phyloP scores from a whole-genome alignment of 2,888 invertebrate species.

The Athalia circularis region DNA sequence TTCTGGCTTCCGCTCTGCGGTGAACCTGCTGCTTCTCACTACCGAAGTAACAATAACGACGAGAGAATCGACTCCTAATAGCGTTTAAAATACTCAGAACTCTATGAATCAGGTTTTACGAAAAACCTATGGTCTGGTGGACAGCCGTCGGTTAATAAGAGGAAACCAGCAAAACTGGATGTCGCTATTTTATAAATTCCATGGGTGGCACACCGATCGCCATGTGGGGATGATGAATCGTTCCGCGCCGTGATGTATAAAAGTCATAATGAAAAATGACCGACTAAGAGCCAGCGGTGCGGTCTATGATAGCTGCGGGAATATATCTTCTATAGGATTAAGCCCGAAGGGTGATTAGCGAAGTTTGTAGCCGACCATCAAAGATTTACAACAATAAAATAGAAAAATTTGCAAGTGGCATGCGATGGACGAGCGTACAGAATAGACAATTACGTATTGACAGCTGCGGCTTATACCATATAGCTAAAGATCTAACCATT shows the following conservation, averaged over 20 bases:
- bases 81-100: neutral
- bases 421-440: constrained; percentile 33
- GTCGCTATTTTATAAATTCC: too few species aligned
- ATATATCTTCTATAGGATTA: neutral
- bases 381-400: constrained; percentile 11
- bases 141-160: too few species aligned
- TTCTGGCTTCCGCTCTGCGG: neutral
- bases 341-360: constrained; percentile 31
- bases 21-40: constrained; percentile 11
- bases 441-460: constrained; percentile 43
- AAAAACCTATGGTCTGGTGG: too few species aligned
- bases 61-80: neutral
- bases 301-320: neutral
- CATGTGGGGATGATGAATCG: constrained; percentile 10
- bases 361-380: neutral
- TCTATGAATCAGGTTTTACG: neutral
- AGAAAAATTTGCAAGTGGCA: constrained; percentile 25
- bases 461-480: constrained; percentile 20
- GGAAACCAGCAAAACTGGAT: too few species aligned
- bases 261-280: neutral
- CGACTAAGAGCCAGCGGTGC: neutral
- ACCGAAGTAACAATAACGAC: neutral
- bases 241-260: neutral
- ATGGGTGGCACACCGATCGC: neutral
- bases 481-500: neutral